Evolutionary conservation across 2,113 vertebrate species (phyloP).

Genomic region (Gorilla gorilla): DNA sequence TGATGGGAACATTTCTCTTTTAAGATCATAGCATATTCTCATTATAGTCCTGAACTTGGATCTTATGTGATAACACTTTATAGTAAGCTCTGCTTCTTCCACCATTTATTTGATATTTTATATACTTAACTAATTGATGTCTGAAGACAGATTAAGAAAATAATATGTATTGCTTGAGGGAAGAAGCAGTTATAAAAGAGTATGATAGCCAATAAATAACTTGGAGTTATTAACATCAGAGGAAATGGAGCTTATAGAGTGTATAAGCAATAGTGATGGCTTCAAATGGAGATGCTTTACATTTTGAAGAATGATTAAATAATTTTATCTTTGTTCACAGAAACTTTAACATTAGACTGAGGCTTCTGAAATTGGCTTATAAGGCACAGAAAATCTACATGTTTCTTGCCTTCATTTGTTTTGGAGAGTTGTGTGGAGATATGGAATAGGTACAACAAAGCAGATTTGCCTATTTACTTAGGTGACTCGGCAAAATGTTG

Average conservation of each 20-base stretch:
- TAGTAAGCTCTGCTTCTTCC: background rate
- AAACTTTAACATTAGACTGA: background rate
- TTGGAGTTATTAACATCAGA: background rate
- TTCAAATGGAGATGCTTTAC: background rate
- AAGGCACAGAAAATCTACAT: background rate
- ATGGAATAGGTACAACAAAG: background rate
- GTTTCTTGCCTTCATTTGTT: background rate
- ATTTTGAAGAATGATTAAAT: background rate
- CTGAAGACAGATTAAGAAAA: slow-evolving; percentile 16
- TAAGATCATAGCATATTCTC: background rate
- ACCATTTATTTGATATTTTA: background rate
- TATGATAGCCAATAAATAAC: background rate
- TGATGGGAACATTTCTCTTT: background rate
- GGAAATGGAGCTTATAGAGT: background rate
- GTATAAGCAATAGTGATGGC: background rate
- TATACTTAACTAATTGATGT: background rate
- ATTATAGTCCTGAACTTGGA: background rate
- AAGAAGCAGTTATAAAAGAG: slow-evolving; percentile 17
- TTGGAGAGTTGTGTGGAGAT: background rate
- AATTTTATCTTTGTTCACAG: background rate
- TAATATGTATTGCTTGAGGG: background rate
- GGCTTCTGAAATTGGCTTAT: background rate
- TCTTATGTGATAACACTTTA: background rate
- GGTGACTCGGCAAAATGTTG: background rate
- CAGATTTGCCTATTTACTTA: background rate